phyloP scores from a whole-genome alignment of 2,797 vertebrate genomes.

The Poeciliopsis presidionis region DNA sequence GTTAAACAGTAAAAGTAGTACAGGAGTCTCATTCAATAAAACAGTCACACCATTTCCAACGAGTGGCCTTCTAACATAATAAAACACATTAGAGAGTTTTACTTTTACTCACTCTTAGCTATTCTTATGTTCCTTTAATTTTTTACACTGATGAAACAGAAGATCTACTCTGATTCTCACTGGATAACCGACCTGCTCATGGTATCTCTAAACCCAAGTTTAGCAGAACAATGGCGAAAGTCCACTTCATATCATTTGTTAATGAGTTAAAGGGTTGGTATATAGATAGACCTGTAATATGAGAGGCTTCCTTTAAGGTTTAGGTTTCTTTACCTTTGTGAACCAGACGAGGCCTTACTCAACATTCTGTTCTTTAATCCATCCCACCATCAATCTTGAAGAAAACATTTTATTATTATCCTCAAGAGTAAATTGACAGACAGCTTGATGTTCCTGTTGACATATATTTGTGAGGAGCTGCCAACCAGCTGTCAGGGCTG shows the following conservation, averaged over 20 bases:
- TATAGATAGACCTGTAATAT: neutral
- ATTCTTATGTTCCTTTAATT: too few relatives aligned
- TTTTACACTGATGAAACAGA: too few relatives aligned
- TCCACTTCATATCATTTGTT: neutral
- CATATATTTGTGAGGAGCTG: slow-evolving; percentile 21
- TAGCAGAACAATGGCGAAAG: neutral
- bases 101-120: too few relatives aligned
- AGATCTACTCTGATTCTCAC: neutral
- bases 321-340: neutral
- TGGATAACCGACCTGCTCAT: neutral
- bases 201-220: neutral
- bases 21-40: slow-evolving; percentile 6
- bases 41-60: neutral
- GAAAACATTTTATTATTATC: slow-evolving; percentile 7
- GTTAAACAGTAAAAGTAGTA: slow-evolving; percentile 11
- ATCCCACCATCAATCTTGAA: neutral
- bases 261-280: neutral
- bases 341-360: neutral
- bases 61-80: too few relatives aligned
- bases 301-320: neutral
- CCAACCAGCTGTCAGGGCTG: slow-evolving; percentile 13
- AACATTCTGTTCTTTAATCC: neutral
- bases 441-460: slow-evolving; percentile 14
- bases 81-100: too few relatives aligned
- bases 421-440: slow-evolving; percentile 2